A percentile compares a stretch with the other conserved stretches of the same genome.
phyloP scores from a whole-genome alignment of 2,113 vertebrate species.

The Lycaon pictus region DNA sequence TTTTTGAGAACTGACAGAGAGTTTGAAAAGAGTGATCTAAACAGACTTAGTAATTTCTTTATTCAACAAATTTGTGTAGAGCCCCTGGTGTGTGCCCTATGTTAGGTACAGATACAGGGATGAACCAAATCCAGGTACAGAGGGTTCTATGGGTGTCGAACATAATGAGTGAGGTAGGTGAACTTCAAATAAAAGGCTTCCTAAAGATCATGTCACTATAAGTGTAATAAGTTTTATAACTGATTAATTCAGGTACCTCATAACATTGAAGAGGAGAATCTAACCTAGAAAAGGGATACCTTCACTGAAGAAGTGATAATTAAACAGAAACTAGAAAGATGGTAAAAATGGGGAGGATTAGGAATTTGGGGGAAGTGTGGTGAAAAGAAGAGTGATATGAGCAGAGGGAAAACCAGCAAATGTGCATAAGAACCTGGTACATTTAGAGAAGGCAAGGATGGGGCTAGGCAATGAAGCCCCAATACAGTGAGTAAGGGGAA shows the following conservation, averaged over 20 bases:
- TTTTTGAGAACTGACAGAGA: not conserved
- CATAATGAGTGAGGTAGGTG: not conserved
- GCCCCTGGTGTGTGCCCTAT: not conserved
- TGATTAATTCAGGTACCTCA: not conserved
- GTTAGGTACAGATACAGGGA: not conserved
- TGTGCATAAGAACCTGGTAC: not conserved
- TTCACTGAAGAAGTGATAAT: not conserved
- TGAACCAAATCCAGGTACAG: not conserved
- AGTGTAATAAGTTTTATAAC: not conserved
- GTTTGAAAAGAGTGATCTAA: not conserved
- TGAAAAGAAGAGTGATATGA: not conserved
- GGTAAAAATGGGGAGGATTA: not conserved
- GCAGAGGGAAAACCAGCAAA: not conserved
- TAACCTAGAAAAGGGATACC: not conserved
- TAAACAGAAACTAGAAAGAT: conserved; percentile 13
- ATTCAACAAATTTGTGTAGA: not conserved
- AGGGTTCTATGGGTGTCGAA: not conserved
- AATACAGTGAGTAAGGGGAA: not conserved
- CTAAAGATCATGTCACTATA: not conserved
- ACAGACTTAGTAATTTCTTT: not conserved
- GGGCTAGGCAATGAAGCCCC: not conserved
- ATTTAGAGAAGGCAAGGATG: not conserved
- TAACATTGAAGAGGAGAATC: not conserved
- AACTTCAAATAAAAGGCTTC: not conserved
- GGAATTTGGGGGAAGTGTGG: not conserved